Percentiles rank a stretch among this genome's conserved stretches.
These are phyloP conservation scores for Kryptolebias marmoratus DNA, from an alignment of 2,113 vertebrate genomes.

Conservation along the genomic window DNA sequence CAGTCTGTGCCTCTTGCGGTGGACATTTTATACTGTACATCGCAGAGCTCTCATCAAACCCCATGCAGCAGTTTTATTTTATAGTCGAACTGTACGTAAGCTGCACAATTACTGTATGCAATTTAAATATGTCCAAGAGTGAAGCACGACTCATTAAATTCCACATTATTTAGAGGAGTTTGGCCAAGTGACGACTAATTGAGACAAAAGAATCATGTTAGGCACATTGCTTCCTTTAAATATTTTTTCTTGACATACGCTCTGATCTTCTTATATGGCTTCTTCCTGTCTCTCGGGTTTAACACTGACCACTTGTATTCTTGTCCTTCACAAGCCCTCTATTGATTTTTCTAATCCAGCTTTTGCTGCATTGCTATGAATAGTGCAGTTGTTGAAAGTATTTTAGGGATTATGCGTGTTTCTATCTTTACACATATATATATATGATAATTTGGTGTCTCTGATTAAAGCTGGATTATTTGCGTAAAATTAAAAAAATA, in stretches of 20 bases:
- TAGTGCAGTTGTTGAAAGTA: not conserved
- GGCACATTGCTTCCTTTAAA: too few relatives aligned
- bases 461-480: not conserved
- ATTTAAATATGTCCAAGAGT: too few relatives aligned
- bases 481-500: not conserved
- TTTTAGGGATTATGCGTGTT: not conserved
- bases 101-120: too few relatives aligned
- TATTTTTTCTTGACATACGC: not conserved
- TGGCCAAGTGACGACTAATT: not conserved
- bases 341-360: not conserved
- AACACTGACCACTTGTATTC: conserved; percentile 4
- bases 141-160: too few relatives aligned
- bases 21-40: too few relatives aligned
- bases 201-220: not conserved
- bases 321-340: conserved; percentile 10
- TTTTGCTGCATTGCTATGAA: not conserved
- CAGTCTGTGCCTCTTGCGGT: too few relatives aligned
- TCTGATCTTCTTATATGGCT: not conserved
- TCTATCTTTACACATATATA: not conserved
- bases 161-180: not conserved
- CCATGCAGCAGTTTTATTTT: too few relatives aligned
- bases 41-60: too few relatives aligned
- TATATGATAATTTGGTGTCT: not conserved
- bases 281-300: not conserved
- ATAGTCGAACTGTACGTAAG: too few relatives aligned